Base-by-base conservation (phyloP, 2,797 vertebrate genomes). In the Discoglossus pictus region DNA sequence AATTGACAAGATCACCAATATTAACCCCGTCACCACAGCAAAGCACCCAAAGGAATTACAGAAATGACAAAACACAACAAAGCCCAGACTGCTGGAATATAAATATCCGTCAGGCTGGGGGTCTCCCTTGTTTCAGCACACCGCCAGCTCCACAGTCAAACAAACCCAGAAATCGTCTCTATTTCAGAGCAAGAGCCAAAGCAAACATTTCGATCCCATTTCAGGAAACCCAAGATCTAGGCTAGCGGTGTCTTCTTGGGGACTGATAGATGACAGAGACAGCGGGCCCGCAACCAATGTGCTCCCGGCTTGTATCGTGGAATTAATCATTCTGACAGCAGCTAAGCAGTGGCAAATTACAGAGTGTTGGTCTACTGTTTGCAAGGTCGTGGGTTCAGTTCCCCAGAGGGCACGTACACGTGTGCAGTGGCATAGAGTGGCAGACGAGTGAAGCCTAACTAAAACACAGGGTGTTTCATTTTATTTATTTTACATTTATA, bases 171-270 rank as follows among this genome's bases (percentile, higher is more conserved):
- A 31, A 39, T 17, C 16, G 51, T 27, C 31, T 62, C 51, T 11
- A 9, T 70, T 62, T 48, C 51, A 63, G 43, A 38, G 35, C 34
- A 12, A 23, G 25, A 60, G 72, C 71, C 71, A 76, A 76, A 77
- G 77, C 61, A 78, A 79, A 74, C 72, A 78, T 27, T 15, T 58
- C 52, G 51, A 62, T 81, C 76, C 70, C 44, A 63, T 75, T 75
- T 73, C 62, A 75, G 74, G 75, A 76, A 81, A 67, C 39, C 35
- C 52, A 68, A 76, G 42, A 73, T 60, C 48, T 34, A 4, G 58
- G 53, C 43, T 38, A 12, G 1, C 53, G 38, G 74, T 48, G 74
- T 75, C 79, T 55, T 63, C 38, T 50, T 2, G 38, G 75, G 68
- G 55, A 70, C 70, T 72, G 74, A 55, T 46, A 23, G 55, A 34